Evolutionary conservation across 23 tunicate species (phyloP).

Genomic region (Trididemnum clinides): DNA sequence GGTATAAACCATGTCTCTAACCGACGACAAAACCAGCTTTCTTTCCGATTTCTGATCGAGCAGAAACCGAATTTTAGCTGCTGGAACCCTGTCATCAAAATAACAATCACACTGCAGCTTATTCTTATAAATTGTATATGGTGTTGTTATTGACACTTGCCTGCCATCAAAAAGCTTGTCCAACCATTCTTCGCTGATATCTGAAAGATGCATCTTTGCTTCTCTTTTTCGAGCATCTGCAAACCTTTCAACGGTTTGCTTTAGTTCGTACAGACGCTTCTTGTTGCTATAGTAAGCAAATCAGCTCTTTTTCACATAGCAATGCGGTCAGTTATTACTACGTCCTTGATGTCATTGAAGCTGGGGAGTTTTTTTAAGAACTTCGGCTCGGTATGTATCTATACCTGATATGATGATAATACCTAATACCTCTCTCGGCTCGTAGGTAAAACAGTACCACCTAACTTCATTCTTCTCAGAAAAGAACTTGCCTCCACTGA

Average conservation of each 20-base stretch:
- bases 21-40: background rate
- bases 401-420: no score
- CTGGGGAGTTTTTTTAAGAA: background rate
- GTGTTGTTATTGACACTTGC: no score
- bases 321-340: background rate
- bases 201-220: background rate
- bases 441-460: no score
- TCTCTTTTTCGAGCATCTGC: background rate
- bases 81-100: conserved; percentile 2
- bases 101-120: background rate
- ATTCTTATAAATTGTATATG: background rate
- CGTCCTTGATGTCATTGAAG: background rate
- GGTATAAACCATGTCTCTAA: background rate
- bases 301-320: background rate
- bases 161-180: background rate
- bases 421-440: no score
- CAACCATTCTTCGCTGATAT: background rate
- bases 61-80: background rate
- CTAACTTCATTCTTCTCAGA: no score
- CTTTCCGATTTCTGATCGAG: background rate
- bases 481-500: no score
- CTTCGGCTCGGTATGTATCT: no score
- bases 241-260: conserved; percentile 6
- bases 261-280: background rate
- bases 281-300: background rate